phyloP scores from a whole-genome alignment of 2,888 invertebrate genomes.

The Papilio gigon region DNA sequence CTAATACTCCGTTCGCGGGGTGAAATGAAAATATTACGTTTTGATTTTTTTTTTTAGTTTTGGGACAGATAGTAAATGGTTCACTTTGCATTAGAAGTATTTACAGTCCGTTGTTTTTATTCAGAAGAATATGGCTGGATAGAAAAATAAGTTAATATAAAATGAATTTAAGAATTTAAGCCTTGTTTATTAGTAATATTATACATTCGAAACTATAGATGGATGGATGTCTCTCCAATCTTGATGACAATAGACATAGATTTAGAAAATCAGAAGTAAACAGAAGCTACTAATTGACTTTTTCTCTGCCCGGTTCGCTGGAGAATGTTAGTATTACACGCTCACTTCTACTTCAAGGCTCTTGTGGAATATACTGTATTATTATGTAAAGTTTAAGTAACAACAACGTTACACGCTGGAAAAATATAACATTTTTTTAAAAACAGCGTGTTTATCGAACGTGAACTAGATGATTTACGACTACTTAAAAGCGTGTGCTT shows the following conservation, averaged over 20 bases:
- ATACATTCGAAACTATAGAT: no score
- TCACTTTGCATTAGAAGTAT: not conserved
- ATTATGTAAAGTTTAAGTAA: no score
- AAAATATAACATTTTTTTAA: not conserved
- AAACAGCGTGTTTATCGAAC: constrained; percentile 9
- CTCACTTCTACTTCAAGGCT: no score
- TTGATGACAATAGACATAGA: no score
- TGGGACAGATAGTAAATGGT: not conserved
- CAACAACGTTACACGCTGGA: no score
- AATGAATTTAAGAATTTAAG: not conserved
- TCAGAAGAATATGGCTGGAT: not conserved
- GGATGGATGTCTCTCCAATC: no score
- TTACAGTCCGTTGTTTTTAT: not conserved
- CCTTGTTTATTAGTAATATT: no score
- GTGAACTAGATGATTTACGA: constrained; percentile 15
- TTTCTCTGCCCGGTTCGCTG: no score
- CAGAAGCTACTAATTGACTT: no score
- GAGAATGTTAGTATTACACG: no score
- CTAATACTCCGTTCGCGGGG: not conserved
- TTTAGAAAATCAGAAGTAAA: no score
- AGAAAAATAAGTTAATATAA: not conserved
- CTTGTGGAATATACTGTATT: no score
- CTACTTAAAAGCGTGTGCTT: constrained; percentile 22
- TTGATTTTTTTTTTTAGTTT: not conserved
- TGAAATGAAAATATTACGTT: not conserved